phyloP scores from a whole-genome alignment of 2,888 invertebrate species.

The Ormyrus rosae region DNA sequence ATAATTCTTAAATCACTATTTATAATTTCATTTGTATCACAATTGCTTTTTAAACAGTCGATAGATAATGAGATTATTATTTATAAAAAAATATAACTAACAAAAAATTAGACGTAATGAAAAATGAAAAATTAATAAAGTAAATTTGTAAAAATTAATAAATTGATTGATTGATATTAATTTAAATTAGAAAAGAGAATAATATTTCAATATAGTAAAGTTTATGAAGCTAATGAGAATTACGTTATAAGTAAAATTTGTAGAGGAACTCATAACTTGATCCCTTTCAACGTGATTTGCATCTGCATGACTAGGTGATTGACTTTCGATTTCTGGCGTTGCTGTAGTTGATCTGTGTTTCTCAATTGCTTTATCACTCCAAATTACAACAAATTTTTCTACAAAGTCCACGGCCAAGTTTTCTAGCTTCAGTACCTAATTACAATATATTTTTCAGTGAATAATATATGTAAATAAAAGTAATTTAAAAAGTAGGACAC shows the following conservation, averaged over 20 bases:
- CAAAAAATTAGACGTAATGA: too few species aligned
- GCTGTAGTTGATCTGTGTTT: slow-evolving; percentile 19
- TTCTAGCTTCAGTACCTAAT: slow-evolving; percentile 62
- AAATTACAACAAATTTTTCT: slow-evolving; percentile 60
- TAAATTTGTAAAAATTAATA: too few species aligned
- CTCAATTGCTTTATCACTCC: slow-evolving; percentile 49
- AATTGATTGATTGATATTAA: too few species aligned
- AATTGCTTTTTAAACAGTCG: too few species aligned
- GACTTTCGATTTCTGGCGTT: background rate
- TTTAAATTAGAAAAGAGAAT: too few species aligned
- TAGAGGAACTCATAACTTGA: background rate
- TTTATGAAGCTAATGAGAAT: background rate
- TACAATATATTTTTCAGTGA: slow-evolving; percentile 44
- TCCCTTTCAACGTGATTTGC: background rate
- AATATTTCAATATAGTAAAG: slow-evolving; percentile 5
- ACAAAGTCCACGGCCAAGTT: slow-evolving; percentile 62
- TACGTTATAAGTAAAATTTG: background rate
- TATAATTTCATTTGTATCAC: background rate
- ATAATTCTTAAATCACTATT: background rate
- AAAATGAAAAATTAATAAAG: too few species aligned
- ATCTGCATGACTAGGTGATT: slow-evolving; percentile 16
- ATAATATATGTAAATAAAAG: background rate
- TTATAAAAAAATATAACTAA: background rate
- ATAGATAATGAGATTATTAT: background rate
- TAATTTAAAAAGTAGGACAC: slow-evolving; percentile 45